Percentiles rank a stretch among this genome's conserved stretches.
phyloP scores from a whole-genome alignment of 2,797 vertebrate genomes.

The Acanthurus leucopareius region DNA sequence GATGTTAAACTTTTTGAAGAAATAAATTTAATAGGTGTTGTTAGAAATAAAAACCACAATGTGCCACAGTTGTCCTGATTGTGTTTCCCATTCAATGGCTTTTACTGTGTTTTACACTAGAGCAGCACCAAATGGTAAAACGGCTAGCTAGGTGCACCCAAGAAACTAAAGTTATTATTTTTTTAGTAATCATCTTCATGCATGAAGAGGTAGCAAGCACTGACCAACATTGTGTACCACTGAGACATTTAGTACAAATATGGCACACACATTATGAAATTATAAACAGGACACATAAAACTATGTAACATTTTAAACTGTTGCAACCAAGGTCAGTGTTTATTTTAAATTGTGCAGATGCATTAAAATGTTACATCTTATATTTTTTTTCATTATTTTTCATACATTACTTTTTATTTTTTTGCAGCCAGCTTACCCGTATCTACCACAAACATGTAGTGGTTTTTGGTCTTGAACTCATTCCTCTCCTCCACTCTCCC shows the following conservation, averaged over 20 bases:
- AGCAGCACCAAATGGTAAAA: no score
- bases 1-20: no score
- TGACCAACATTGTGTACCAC: neutral
- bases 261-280: neutral
- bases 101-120: no score
- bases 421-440: neutral
- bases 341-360: neutral
- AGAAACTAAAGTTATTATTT: neutral
- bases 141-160: no score
- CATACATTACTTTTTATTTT: neutral
- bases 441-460: neutral
- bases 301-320: neutral
- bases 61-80: no score
- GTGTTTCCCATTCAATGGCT: no score
- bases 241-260: neutral
- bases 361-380: neutral
- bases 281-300: no score
- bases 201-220: neutral
- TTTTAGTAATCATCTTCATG: neutral
- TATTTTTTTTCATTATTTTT: slow-evolving; percentile 9
- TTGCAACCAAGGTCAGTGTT: neutral
- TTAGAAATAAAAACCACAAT: no score
- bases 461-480: slow-evolving; percentile 6
- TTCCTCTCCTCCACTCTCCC: neutral
- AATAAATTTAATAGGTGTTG: no score